Conservation (phyloP, 2,113 vertebrate genomes). For the Leptosomus discolor region DNA sequence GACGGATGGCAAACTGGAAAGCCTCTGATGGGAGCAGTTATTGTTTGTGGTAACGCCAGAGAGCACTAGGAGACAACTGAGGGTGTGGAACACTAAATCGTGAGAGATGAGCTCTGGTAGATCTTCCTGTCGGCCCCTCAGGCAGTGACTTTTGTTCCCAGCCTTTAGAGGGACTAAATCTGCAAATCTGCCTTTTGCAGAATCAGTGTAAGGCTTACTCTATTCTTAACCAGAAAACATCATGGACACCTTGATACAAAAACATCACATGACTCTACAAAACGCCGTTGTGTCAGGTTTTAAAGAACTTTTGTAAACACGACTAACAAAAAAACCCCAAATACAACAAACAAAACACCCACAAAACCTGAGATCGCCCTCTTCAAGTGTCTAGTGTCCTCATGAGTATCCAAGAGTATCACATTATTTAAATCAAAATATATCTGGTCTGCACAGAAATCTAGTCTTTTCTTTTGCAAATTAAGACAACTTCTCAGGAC, state of each 20-base stretch:
- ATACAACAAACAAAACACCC: neutral
- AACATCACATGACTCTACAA: neutral
- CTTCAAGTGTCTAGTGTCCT: neutral
- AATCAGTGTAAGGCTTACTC: neutral
- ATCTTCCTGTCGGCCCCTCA: neutral
- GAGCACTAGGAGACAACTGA: neutral
- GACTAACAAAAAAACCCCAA: neutral
- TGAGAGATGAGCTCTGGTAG: neutral
- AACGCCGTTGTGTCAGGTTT: neutral
- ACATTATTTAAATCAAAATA: neutral
- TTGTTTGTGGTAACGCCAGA: neutral
- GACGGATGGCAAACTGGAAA: neutral
- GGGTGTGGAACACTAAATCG: neutral
- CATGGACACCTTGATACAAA: neutral
- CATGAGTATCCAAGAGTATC: neutral
- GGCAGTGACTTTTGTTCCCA: neutral
- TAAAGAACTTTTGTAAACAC: neutral
- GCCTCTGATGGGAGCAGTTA: neutral
- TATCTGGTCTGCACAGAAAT: neutral
- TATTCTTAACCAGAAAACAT: neutral
- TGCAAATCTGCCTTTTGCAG: neutral
- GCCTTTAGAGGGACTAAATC: neutral
- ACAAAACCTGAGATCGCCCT: neutral
- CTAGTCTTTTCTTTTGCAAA: neutral
- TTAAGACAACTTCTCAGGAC: neutral